Base-by-base conservation (phyloP, 2,113 vertebrate genomes). In the Vanacampus margaritifer region DNA sequence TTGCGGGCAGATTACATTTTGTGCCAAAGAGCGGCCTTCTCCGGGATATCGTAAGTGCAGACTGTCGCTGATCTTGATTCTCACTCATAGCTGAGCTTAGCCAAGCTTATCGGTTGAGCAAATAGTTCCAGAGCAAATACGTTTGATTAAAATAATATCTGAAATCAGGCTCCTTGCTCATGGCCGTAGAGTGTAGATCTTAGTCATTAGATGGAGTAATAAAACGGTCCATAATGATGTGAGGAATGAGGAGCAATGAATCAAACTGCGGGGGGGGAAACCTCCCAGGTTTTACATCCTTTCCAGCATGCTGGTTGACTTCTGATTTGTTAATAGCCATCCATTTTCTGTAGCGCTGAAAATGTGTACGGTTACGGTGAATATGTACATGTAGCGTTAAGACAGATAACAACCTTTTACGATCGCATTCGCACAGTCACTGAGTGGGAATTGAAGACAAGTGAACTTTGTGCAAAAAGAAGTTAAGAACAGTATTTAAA, bases 121-220 rank as follows among this genome's bases (percentile, higher is more conserved):
- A 85, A 87, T 84, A 81, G 86, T 80, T 89, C 85, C 85, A 57
- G 23, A 71, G 82, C 83, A 79, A 80, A 82, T 76, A 76, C 78
- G 77, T 80, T 89, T 87, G 90, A 89, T 90, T 89, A 88, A 88
- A 90, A 88, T 87, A 87, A 91, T 90, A 86, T 86, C 85, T 83
- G 72, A 87, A 90, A 91, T 92, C 90, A 87, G 71, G 73, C 86
- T 83, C 78, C 70, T 77, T 75, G 80, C 72, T 82, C 68, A 37
- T 75, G 69, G 76, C 68, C 74, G 54, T 57, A 60, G 78, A 83
- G 76, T 83, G 85, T 84, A 80, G 86, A 85, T 65, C 58, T 68
- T 76, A 70, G 68, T 81, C 69, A 88, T 56, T 86, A 73, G 88
- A 84, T 80, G 74, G 72, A 74, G 68, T 74, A 75, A 89, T 88